Conservation (phyloP, 2,797 vertebrate genomes). For the Pangasius djambal region DNA sequence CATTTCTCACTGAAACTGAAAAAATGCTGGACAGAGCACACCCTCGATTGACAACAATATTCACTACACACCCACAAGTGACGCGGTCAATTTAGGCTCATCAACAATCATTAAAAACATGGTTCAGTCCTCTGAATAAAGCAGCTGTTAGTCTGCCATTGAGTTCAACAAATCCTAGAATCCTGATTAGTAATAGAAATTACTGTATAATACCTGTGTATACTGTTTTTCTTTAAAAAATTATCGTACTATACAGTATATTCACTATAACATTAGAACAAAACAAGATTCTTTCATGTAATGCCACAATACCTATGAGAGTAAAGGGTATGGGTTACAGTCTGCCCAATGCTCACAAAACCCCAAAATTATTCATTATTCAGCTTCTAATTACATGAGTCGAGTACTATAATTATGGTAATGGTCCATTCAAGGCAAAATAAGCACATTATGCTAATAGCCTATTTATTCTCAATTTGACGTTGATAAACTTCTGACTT, state of each 20-base stretch:
- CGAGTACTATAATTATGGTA: conserved; percentile 27
- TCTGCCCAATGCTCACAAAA: background rate
- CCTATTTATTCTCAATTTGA: conserved; percentile 28
- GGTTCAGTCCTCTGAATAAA: background rate
- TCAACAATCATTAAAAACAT: background rate
- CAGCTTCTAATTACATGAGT: conserved; percentile 30
- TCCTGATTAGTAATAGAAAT: background rate
- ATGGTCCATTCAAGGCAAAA: conserved; percentile 17
- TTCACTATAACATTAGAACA: background rate
- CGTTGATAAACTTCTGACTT: background rate
- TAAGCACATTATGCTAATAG: conserved; percentile 6
- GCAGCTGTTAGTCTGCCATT: background rate
- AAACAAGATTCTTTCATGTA: background rate
- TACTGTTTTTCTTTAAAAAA: background rate
- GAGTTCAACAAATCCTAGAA: background rate
- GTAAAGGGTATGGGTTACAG: background rate
- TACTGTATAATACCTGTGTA: background rate
- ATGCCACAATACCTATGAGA: background rate
- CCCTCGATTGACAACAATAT: background rate
- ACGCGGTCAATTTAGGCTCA: background rate
- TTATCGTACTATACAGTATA: background rate
- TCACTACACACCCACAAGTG: background rate
- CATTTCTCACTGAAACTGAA: background rate
- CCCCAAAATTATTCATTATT: conserved; percentile 20
- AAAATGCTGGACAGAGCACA: background rate